These are phyloP conservation scores for Aptenodytes patagonicus DNA, from an alignment of 2,113 vertebrate species.

Conservation along the genomic window DNA sequence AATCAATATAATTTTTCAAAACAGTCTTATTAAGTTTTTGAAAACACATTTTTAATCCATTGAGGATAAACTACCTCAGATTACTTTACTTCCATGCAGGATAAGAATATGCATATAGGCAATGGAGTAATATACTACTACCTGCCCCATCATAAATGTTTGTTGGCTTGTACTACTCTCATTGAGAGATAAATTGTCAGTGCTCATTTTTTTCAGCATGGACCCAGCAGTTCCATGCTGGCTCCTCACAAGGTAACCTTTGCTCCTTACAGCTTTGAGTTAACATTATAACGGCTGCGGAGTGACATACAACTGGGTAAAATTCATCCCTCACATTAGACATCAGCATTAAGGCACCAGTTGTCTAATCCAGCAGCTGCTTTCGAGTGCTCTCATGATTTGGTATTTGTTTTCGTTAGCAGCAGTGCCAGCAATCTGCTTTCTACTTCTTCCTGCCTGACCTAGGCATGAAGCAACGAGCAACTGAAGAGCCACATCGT, in stretches of 20 bases:
- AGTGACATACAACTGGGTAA: neutral
- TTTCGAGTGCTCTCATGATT: fast-evolving
- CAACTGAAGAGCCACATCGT: neutral
- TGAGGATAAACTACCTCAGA: neutral
- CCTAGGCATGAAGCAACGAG: neutral
- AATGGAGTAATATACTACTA: neutral
- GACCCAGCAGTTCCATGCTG: neutral
- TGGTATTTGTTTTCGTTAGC: fast-evolving
- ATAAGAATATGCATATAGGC: neutral
- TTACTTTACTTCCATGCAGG: neutral
- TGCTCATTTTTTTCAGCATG: neutral
- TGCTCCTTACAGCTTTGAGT: neutral
- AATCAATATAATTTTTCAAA: neutral
- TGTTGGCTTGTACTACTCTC: neutral
- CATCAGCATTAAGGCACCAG: fast-evolving
- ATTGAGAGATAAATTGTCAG: neutral
- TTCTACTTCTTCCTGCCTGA: neutral
- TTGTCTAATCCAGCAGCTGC: neutral
- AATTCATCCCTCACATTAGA: neutral
- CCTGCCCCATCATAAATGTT: neutral
- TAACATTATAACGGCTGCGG: neutral
- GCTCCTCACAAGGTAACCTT: neutral
- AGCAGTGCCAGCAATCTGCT: neutral
- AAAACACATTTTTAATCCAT: neutral
- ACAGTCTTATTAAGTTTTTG: neutral